Conservation (phyloP, 2,797 vertebrate genomes). For the Aldrovandia affinis region DNA sequence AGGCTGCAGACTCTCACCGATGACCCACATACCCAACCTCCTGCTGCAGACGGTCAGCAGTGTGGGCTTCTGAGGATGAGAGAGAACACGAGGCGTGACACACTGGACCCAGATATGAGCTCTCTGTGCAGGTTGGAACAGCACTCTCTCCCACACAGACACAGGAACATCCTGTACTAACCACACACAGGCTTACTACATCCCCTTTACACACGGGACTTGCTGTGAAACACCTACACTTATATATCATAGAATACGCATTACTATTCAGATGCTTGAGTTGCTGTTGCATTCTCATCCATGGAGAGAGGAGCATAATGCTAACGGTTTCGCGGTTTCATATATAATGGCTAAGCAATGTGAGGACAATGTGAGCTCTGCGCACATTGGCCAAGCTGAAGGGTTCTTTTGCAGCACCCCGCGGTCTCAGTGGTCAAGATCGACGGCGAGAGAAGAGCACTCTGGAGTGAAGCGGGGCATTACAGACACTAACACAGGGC, state of each 20-base stretch:
- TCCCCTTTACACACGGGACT: neutral
- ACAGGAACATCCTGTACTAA: conserved; percentile 10
- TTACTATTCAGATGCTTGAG: neutral
- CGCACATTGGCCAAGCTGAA: neutral
- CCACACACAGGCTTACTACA: neutral
- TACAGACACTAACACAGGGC: neutral
- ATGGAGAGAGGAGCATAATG: neutral
- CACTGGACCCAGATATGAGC: conserved; percentile 1
- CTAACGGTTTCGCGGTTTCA: neutral
- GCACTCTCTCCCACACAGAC: neutral
- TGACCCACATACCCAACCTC: neutral
- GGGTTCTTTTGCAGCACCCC: neutral
- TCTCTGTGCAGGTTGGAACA: neutral
- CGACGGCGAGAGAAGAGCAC: too few species aligned
- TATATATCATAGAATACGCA: neutral
- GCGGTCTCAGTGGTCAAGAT: too few species aligned
- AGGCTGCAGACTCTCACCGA: neutral
- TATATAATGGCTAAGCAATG: neutral
- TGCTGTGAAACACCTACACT: neutral
- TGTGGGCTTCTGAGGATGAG: neutral
- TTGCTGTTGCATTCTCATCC: neutral
- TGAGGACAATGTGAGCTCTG: neutral
- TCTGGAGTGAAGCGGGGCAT: neutral
- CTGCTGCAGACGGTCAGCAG: conserved; percentile 1
- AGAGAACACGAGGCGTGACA: neutral